These are phyloP conservation scores for Siderastrea siderea DNA, from an alignment of 92 coral and sea anemone species.

Conservation along the genomic window DNA sequence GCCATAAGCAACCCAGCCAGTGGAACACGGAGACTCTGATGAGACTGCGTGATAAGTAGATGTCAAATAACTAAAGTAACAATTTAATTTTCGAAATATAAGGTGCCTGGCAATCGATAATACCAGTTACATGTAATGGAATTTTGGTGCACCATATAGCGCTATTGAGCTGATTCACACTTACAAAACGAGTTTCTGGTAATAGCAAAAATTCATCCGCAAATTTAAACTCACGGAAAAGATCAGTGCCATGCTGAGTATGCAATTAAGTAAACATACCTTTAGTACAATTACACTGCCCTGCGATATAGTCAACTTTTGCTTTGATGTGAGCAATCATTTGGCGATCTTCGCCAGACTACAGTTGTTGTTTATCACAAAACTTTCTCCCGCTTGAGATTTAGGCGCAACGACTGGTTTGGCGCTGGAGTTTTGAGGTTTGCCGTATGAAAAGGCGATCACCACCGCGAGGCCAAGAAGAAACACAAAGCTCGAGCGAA, in stretches of 20 bases:
- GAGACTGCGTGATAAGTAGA: no score
- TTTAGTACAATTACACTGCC: not conserved
- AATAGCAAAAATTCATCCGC: no score
- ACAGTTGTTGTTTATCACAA: slow-evolving; percentile 42
- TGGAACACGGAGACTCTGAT: slow-evolving; percentile 13
- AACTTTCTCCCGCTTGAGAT: not conserved
- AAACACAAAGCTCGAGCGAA: not conserved
- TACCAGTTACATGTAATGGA: no score
- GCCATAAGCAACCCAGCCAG: slow-evolving; percentile 21
- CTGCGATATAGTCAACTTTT: slow-evolving; percentile 34
- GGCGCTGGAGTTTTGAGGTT: not conserved
- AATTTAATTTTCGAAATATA: no score
- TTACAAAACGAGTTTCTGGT: no score
- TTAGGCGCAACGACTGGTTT: not conserved
- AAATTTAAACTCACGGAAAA: no score
- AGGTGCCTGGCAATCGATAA: no score
- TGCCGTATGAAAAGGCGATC: slow-evolving; percentile 3
- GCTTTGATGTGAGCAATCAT: slow-evolving; percentile 22
- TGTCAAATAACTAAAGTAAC: no score
- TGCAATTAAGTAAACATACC: no score
- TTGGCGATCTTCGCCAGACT: slow-evolving; percentile 28
- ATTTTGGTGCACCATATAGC: no score
- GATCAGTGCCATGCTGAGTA: not conserved
- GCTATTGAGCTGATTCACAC: no score
- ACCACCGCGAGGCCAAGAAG: not conserved